Percentiles rank a stretch among this genome's conserved stretches.
Evolutionary conservation across 1,140 invertebrate species (phyloP).

Genomic region (Diachasma alloeum): DNA sequence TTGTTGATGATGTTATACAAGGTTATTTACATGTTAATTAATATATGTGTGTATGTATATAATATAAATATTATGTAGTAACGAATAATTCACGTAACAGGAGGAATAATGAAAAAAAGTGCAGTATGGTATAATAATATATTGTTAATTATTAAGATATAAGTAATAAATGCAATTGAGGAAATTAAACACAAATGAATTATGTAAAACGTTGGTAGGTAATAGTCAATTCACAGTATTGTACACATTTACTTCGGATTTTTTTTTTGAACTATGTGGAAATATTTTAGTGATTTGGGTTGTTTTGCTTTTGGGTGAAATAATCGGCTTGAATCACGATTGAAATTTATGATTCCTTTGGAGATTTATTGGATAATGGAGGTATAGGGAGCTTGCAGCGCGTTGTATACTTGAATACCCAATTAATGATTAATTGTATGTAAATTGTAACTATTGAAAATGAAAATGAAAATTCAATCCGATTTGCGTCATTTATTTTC

Average conservation of each 20-base stretch:
- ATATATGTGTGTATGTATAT: conserved; percentile 50
- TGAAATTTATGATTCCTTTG: background rate
- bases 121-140: conserved; percentile 35
- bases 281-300: background rate
- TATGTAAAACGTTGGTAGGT: conserved; percentile 25
- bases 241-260: conserved; percentile 31
- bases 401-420: conserved; percentile 50
- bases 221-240: conserved; percentile 41
- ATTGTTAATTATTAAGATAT: conserved; percentile 26
- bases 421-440: conserved; percentile 45
- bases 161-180: conserved; percentile 42
- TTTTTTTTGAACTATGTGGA: background rate
- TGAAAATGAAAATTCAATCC: background rate
- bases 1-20: conserved; percentile 23
- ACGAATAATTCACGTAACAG: conserved; percentile 18
- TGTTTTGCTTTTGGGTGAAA: background rate
- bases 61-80: conserved; percentile 45
- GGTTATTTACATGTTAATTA: conserved; percentile 37
- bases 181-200: conserved; percentile 45
- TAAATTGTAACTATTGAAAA: conserved; percentile 53
- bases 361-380: background rate
- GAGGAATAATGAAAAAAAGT: conserved; percentile 1
- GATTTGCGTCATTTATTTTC: too few relatives aligned
- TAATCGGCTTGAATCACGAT: background rate
- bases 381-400: conserved; percentile 37